These are phyloP conservation scores for Hippocampus kuda DNA, from an alignment of 2,797 vertebrate genomes.

Conservation along the genomic window DNA sequence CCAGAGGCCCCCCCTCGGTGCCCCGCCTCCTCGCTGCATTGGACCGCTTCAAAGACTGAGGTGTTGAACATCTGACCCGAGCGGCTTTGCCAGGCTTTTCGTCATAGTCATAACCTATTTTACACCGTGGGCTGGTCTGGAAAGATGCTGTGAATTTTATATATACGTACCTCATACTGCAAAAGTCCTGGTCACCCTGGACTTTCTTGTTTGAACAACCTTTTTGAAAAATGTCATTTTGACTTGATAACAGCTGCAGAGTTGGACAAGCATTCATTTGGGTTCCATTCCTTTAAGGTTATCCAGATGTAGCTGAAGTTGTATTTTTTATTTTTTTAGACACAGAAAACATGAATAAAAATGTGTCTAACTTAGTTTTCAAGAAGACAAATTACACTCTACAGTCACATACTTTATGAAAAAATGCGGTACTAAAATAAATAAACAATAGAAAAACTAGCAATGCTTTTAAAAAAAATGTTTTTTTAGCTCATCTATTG, in stretches of 20 bases:
- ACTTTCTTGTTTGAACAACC: background rate
- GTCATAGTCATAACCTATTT: background rate
- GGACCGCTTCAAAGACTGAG: slow-evolving; percentile 33
- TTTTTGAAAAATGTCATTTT: background rate
- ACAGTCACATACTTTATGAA: background rate
- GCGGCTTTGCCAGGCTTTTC: slow-evolving; percentile 10
- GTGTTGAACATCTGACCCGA: slow-evolving; percentile 36
- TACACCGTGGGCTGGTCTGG: background rate
- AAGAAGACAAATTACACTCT: background rate
- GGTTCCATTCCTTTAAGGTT: background rate
- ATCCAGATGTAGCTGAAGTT: background rate
- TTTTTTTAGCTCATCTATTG: background rate
- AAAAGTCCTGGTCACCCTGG: background rate
- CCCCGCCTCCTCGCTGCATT: slow-evolving; percentile 33
- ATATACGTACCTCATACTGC: background rate
- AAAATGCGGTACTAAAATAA: background rate
- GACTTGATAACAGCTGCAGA: background rate
- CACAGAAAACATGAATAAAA: background rate
- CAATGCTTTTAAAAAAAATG: background rate
- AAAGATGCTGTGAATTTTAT: background rate
- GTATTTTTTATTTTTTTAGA: too few relatives aligned
- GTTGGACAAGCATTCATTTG: background rate
- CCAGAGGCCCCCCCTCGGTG: slow-evolving; percentile 28
- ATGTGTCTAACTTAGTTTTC: background rate
- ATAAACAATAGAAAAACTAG: background rate